Evolutionary conservation across 2,888 invertebrate genomes (phyloP).

Genomic region (Perizoma flavofasciatum): DNA sequence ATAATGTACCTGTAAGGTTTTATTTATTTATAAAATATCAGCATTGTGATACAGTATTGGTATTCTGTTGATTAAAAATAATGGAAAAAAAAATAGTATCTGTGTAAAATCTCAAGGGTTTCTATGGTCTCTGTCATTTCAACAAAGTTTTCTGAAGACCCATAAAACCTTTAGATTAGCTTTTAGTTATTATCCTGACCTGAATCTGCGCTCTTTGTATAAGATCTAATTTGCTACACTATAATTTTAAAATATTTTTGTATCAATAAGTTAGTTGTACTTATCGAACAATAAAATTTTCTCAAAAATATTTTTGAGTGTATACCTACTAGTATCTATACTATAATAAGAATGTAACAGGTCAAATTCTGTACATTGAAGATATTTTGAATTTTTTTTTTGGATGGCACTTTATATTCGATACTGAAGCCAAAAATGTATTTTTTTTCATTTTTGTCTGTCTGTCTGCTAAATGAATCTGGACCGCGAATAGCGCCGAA

Average conservation of each 20-base stretch:
- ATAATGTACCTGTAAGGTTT: conserved; percentile 47
- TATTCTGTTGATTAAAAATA: conserved; percentile 27
- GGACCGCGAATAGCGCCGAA: too few species aligned
- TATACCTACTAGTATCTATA: too few species aligned
- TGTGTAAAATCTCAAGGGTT: conserved; percentile 46
- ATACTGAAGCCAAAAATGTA: too few species aligned
- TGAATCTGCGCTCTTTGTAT: conserved; percentile 34
- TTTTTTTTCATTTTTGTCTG: too few species aligned
- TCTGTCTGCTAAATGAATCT: too few species aligned
- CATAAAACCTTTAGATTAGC: too few species aligned
- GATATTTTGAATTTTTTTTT: too few species aligned
- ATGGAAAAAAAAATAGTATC: conserved; percentile 35
- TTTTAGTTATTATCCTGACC: too few species aligned
- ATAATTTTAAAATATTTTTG: conserved; percentile 76
- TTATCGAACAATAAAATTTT: conserved; percentile 63
- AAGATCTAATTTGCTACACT: conserved; percentile 56
- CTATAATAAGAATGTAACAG: too few species aligned
- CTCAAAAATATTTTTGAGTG: conserved; percentile 9
- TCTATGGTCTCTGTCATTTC: conserved; percentile 1
- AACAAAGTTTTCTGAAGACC: too few species aligned
- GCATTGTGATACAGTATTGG: conserved; percentile 47
- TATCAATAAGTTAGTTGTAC: conserved; percentile 70
- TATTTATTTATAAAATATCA: conserved; percentile 52
- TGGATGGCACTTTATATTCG: too few species aligned
- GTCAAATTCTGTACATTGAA: too few species aligned